Percentiles rank a stretch among this genome's conserved stretches.
phyloP scores from a whole-genome alignment of 23 tunicate species.

The Diplosoma virens region DNA sequence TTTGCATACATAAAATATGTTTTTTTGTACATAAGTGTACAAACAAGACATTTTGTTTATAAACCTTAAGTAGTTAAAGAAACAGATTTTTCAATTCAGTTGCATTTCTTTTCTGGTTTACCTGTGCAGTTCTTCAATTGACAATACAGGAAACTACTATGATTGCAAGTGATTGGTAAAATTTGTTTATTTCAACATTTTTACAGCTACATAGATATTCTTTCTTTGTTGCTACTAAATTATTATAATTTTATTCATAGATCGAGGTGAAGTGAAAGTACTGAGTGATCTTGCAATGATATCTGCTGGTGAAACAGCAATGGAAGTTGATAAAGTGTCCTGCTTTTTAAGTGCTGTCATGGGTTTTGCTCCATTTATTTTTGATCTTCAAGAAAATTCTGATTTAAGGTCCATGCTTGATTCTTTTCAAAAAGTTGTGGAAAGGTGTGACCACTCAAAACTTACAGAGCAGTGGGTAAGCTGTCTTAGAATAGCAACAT shows the following conservation, averaged over 20 bases:
- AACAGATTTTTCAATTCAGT: no score
- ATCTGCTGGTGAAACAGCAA: constrained; percentile 63
- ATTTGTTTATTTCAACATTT: no score
- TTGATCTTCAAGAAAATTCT: constrained; percentile 45
- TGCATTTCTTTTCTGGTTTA: not conserved
- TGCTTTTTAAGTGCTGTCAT: constrained; percentile 81
- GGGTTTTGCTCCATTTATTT: constrained; percentile 78
- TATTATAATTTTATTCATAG: constrained; percentile 19
- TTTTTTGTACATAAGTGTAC: no score
- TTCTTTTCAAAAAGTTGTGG: constrained; percentile 37
- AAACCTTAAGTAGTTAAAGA: no score
- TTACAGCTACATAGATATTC: no score
- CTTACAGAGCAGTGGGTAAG: constrained; percentile 62
- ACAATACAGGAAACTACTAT: no score
- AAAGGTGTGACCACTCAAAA: constrained; percentile 10
- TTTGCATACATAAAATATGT: no score
- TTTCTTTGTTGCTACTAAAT: no score
- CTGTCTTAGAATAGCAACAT: no score
- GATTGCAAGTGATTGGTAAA: no score
- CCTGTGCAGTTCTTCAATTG: no score
- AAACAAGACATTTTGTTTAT: no score
- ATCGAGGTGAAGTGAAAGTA: constrained; percentile 73
- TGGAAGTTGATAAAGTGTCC: constrained; percentile 70
- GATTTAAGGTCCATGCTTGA: constrained; percentile 25
- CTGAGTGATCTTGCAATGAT: constrained; percentile 87